Conservation (phyloP, 2,113 vertebrate species). For the Leptocoma aspasia region DNA sequence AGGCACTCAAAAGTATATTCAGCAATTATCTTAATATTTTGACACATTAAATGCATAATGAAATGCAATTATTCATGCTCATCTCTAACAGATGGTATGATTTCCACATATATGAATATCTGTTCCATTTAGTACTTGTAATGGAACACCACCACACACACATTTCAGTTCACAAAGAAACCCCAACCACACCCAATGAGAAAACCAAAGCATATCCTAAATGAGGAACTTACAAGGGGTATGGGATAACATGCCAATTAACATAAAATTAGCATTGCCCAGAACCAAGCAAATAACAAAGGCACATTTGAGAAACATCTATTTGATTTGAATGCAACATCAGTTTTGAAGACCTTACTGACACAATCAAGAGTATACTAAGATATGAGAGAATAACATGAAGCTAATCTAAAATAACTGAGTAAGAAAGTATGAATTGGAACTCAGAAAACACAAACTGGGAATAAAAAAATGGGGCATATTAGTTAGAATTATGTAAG, state of each 20-base stretch:
- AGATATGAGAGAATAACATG: not conserved
- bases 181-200: not conserved
- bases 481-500: not conserved
- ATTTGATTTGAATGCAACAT: not conserved
- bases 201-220: not conserved
- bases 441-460: not conserved
- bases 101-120: not conserved
- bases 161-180: not conserved
- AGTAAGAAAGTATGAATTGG: not conserved
- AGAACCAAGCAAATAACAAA: not conserved
- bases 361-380: not conserved
- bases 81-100: not conserved
- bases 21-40: not conserved
- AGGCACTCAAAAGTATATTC: not conserved
- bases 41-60: not conserved
- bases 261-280: not conserved
- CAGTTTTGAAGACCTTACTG: not conserved
- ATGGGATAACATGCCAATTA: not conserved
- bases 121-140: not conserved
- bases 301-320: not conserved
- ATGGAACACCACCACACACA: not conserved
- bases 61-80: not conserved
- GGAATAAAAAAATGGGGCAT: not conserved
- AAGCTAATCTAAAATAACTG: not conserved
- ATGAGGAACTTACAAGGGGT: not conserved